Evolutionary conservation across 2,797 vertebrate species (phyloP).

Genomic region (Nyctibius grandis): DNA sequence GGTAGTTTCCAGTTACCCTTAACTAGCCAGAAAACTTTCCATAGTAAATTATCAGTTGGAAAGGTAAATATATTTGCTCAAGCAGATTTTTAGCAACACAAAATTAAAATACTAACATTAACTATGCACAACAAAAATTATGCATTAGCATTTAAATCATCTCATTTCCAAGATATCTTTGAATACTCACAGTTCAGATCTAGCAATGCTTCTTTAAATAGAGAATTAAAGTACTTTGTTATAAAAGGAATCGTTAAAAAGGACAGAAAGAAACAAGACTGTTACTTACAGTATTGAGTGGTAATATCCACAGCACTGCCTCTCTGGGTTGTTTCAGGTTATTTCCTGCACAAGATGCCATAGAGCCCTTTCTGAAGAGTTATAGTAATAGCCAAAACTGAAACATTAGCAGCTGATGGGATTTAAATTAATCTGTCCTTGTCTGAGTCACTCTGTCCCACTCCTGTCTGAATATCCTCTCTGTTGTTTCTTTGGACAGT

Average conservation of each 20-base stretch:
- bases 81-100: not conserved
- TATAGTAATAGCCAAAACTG: not conserved
- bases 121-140: not conserved
- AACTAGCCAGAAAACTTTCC: not conserved
- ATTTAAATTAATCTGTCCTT: not conserved
- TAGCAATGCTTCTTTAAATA: not conserved
- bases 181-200: not conserved
- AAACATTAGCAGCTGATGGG: rapidly evolving
- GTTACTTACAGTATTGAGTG: not conserved
- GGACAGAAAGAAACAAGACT: not conserved
- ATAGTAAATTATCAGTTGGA: not conserved
- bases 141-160: not conserved
- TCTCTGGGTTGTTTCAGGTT: not conserved
- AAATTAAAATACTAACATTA: not conserved
- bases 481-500: not conserved
- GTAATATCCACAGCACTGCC: not conserved
- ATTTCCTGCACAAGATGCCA: not conserved
- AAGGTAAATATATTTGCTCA: not conserved
- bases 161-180: not conserved
- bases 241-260: not conserved
- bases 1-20: not conserved
- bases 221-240: not conserved
- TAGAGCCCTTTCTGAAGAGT: not conserved
- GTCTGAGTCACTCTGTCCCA: not conserved
- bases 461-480: not conserved